Base-by-base conservation (phyloP, 2,888 invertebrate genomes). In the Microchrysa polita region DNA sequence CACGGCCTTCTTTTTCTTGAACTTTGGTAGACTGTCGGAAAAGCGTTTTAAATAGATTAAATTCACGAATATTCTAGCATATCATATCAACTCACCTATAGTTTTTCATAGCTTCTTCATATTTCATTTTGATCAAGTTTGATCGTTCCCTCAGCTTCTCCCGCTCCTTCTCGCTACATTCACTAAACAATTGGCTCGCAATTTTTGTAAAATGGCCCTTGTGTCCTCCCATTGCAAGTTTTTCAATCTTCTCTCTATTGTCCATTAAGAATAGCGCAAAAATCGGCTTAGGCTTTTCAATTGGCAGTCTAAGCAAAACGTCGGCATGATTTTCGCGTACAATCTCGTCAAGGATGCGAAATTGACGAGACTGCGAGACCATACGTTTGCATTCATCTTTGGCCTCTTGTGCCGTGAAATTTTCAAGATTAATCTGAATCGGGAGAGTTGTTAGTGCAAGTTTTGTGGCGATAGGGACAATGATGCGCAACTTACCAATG, bases 311-410 rank as follows among this genome's bases (percentile, higher is more conserved):
- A 1, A 44, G 48, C 22, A 65, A 10, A 12, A 65, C 20, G 44
- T 65, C 22, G 14, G 18, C 7, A 9, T 65, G 65, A 20, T 22
- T 44, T 42, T 65, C 65, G 7, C n/a, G 10, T 12, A 65, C 1
- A 14, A 65, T 65, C 44, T 65, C 65, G 4, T 48, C 48, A 1
- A 65, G 44, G 9, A 48, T 7, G 0, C 65, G 44, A 44, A 65
- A 65, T 22, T 7, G 44, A 1, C 65, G 44, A 7, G 65, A 5
- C 10, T 10, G 0, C 14, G 20, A 5, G 4, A 65, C 9, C 2
- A 48, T 9, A 9, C 14, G 14, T 10, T 20, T 2, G 22, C 44
- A 48, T 12, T 65, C 65, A 1, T 18, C 14, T 48, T 65, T 44
- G 9, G 20, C 16, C 2, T 65, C 65, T 12, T 44, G 1, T 1